Conservation (phyloP, 1,140 invertebrate species). For the Olivierus martensii region DNA sequence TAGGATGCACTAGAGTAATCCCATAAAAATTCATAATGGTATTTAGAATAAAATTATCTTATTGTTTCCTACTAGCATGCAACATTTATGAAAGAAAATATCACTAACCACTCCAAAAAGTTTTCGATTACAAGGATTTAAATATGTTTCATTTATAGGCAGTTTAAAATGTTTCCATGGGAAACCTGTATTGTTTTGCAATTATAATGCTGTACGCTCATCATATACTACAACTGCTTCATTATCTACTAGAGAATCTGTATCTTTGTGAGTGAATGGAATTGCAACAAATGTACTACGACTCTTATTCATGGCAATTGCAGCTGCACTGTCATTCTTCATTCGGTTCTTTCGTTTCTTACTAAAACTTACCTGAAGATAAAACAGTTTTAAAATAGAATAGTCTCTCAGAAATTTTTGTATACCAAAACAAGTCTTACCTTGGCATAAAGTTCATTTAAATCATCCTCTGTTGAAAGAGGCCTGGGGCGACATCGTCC, state of each 20-base stretch:
- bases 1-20: too few relatives aligned
- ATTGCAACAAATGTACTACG: slow-evolving; percentile 13
- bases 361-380: slow-evolving; percentile 25
- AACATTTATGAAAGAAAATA: too few relatives aligned
- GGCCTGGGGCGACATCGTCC: slow-evolving; percentile 45
- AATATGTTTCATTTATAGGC: too few relatives aligned
- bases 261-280: slow-evolving; percentile 29
- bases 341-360: slow-evolving; percentile 36
- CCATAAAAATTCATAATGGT: too few relatives aligned
- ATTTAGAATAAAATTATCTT: too few relatives aligned
- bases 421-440: slow-evolving; percentile 25
- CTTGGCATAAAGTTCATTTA: slow-evolving; percentile 54
- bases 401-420: background rate
- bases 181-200: too few relatives aligned
- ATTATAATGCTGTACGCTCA: slow-evolving; percentile 48
- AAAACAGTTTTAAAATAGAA: background rate
- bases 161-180: too few relatives aligned
- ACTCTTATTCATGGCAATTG: slow-evolving; percentile 52
- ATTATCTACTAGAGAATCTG: slow-evolving; percentile 43
- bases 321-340: slow-evolving; percentile 55
- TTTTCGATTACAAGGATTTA: too few relatives aligned
- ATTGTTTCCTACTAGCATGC: too few relatives aligned
- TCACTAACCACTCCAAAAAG: too few relatives aligned
- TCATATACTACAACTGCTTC: slow-evolving; percentile 58
- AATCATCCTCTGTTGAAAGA: slow-evolving; percentile 48